Evolutionary conservation across 2,113 vertebrate species (phyloP).

Genomic region (Onychostruthus taczanowskii): DNA sequence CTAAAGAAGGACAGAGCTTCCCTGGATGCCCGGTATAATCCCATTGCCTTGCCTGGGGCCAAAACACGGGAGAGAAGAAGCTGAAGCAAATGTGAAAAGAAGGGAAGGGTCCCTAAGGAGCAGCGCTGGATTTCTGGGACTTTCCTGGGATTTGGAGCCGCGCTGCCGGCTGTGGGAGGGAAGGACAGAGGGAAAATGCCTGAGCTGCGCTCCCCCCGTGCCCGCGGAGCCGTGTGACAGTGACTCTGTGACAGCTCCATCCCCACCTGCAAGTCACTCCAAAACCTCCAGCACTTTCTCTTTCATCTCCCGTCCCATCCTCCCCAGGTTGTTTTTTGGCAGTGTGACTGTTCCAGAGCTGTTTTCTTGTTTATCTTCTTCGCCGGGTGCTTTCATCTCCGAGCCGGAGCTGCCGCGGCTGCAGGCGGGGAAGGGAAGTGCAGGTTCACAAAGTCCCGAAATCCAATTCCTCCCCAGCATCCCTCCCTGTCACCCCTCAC

Average conservation of each 20-base stretch:
- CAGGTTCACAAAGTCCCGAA: neutral
- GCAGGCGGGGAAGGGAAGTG: neutral
- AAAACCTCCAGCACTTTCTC: neutral
- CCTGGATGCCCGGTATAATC: neutral
- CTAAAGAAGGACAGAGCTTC: neutral
- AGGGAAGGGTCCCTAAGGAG: neutral
- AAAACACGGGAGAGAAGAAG: neutral
- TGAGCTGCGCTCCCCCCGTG: neutral
- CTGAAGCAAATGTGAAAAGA: neutral
- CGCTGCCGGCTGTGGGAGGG: neutral
- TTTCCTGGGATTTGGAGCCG: neutral
- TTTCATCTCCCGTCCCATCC: neutral
- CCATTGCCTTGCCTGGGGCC: neutral
- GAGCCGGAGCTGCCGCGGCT: neutral
- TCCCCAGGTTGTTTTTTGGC: neutral
- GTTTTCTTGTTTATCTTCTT: neutral
- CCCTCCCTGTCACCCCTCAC: neutral
- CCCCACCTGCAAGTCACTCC: neutral
- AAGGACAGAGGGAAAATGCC: neutral
- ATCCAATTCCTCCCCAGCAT: neutral
- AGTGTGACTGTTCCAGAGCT: neutral
- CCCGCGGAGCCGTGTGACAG: neutral
- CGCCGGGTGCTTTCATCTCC: neutral
- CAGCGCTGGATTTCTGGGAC: neutral
- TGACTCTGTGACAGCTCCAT: neutral